Evolutionary conservation across 2,113 vertebrate genomes (phyloP), one percentile per base, ranked within the genome.

Genomic region (Camarhynchus parvulus): DNA sequence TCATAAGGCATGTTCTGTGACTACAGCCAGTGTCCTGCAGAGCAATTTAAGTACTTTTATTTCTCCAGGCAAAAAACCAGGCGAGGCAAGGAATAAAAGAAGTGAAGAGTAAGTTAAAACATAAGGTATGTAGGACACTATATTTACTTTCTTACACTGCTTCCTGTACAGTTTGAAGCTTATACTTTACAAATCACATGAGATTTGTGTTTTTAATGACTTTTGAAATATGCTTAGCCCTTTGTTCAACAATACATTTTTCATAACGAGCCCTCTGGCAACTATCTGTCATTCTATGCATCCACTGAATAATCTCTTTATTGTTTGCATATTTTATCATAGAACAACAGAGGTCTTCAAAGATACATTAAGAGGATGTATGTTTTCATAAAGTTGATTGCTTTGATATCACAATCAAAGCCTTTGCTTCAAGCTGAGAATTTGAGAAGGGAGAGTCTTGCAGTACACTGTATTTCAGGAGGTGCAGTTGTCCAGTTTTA

Each of bases 61-160:
- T 97, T 91, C 96, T 93, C 89, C 96, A 99, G 98, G 99, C 99
- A 97, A 99, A 99, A 98, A 99, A 96, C 97, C 99, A 99, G 30
- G 99, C 99, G 49, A 99, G 98, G 95, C 98, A 98, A 97, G 99
- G 99, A 80, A 98, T 99, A 90, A 99, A 98, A 84, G 99, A 99
- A 94, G 98, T 99, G 96, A 99, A 98, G 98, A 99, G 98, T 97
- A 98, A 98, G 96, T 98, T 99, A 17, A 99, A 98, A 96, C 98
- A 99, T 53, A 99, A 98, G 99, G 99, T 99, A 96, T 25, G 98
- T 96, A 44, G 22, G 66, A 53, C 27, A 69, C 30, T 91, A 94
- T 61, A 87, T 69, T 67, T 91, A 76, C 75, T 83, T 63, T 90
- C 87, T 89, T 92, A 21, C 83, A 44, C 87, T 83, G 53, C 63